These are phyloP conservation scores for Coleophora deauratella DNA, from an alignment of 2,888 invertebrate genomes.

Conservation along the genomic window DNA sequence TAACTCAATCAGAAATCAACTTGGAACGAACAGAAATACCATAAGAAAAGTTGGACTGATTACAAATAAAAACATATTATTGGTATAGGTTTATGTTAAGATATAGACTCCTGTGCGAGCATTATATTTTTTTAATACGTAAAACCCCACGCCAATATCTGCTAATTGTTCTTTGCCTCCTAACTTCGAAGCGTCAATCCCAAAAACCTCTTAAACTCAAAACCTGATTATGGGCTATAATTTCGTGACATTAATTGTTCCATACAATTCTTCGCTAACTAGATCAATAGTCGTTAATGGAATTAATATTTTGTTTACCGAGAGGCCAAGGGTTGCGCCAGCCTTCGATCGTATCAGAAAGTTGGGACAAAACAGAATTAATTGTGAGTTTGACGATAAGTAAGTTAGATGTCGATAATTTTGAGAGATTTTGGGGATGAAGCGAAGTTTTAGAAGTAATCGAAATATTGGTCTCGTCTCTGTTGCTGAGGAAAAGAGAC, in stretches of 20 bases:
- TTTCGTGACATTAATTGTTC: slow-evolving; percentile 15
- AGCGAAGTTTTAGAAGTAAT: neutral
- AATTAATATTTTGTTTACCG: slow-evolving; percentile 54
- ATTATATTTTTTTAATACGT: too few species aligned
- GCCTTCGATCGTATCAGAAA: slow-evolving; percentile 62
- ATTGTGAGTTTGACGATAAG: slow-evolving; percentile 36
- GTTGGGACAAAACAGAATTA: slow-evolving; percentile 61
- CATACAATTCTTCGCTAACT: slow-evolving; percentile 26
- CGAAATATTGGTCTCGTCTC: neutral
- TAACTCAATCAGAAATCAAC: too few species aligned
- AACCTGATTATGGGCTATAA: slow-evolving; percentile 6
- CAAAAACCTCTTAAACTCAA: slow-evolving; percentile 1
- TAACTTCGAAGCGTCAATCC: neutral
- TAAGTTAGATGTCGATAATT: slow-evolving; percentile 3
- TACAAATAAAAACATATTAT: too few species aligned
- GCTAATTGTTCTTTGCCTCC: too few species aligned
- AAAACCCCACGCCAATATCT: too few species aligned
- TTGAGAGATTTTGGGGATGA: neutral
- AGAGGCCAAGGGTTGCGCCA: slow-evolving; percentile 27
- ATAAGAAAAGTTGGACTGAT: too few species aligned
- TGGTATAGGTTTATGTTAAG: too few species aligned
- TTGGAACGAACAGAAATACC: too few species aligned
- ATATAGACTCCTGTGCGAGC: too few species aligned
- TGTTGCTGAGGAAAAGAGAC: neutral
- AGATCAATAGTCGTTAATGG: slow-evolving; percentile 61